phyloP scores from a whole-genome alignment of 2,888 invertebrate species.

The Andrena fulva region DNA sequence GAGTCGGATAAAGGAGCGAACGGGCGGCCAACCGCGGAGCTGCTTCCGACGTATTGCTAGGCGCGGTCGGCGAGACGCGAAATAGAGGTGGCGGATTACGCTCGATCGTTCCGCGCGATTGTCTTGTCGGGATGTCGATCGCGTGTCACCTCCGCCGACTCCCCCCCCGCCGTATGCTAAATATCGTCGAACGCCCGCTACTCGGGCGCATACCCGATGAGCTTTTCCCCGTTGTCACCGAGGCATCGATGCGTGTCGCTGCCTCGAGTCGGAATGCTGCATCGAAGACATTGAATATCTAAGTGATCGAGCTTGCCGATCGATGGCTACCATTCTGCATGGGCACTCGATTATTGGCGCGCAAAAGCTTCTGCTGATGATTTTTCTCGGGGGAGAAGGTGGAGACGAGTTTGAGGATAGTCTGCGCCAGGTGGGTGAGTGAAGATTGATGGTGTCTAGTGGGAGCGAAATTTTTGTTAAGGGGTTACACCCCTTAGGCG shows the following conservation, averaged over 20 bases:
- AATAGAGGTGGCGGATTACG: slow-evolving; percentile 55
- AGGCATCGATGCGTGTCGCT: slow-evolving; percentile 35
- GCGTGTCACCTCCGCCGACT: slow-evolving; percentile 48
- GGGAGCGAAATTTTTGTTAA: too few relatives aligned
- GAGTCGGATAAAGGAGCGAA: slow-evolving; percentile 27
- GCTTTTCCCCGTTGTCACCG: slow-evolving; percentile 41
- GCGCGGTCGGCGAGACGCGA: slow-evolving; percentile 35
- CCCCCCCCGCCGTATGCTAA: slow-evolving; percentile 36
- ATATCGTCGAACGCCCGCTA: slow-evolving; percentile 19
- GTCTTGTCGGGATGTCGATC: slow-evolving; percentile 69
- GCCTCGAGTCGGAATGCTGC: slow-evolving; percentile 18
- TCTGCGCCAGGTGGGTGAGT: too few relatives aligned
- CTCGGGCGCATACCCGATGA: not conserved
- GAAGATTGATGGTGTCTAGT: too few relatives aligned
- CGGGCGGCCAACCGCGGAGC: slow-evolving; percentile 1
- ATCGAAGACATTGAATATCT: slow-evolving; percentile 13
- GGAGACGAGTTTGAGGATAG: too few relatives aligned
- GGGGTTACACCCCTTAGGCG: too few relatives aligned
- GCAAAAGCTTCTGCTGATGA: too few relatives aligned
- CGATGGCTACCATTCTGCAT: not conserved
- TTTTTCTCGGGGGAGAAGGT: too few relatives aligned
- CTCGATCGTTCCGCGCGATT: slow-evolving; percentile 56
- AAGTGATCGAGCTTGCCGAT: not conserved
- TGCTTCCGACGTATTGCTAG: slow-evolving; percentile 33
- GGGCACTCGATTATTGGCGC: not conserved